A percentile compares a stretch with the other conserved stretches of the same genome.
Conservation (phyloP, 1,140 invertebrate species). For the Drosophila ficusphila region DNA sequence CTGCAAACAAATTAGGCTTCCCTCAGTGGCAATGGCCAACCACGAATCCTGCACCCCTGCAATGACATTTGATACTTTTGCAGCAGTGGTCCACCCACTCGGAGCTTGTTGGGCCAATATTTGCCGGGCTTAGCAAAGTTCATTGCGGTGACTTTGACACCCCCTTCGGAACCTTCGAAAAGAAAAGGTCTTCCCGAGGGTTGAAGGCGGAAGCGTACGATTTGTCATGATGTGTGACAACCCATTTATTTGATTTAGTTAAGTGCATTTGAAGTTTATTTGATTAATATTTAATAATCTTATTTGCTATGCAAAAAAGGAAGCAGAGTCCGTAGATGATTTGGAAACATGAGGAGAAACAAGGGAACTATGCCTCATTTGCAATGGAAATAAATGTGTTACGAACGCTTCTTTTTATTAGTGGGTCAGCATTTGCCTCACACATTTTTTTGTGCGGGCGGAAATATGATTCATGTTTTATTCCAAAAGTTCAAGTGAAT, state of each 20-base stretch:
- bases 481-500: conserved; percentile 48
- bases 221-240: conserved; percentile 66
- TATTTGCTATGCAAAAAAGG: conserved; percentile 24
- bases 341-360: background rate
- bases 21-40: conserved; percentile 56
- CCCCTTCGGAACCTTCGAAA: background rate
- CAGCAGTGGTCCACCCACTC: conserved; percentile 16
- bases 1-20: conserved; percentile 71
- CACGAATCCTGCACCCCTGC: conserved; percentile 55
- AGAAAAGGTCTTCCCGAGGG: background rate
- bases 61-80: conserved; percentile 63
- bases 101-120: conserved; percentile 68
- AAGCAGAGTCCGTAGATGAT: background rate
- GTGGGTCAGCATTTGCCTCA: conserved; percentile 32
- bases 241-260: conserved; percentile 59
- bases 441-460: conserved; percentile 20
- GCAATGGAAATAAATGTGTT: conserved; percentile 39
- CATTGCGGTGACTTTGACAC: conserved; percentile 63
- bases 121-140: conserved; percentile 65
- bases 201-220: conserved; percentile 36
- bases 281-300: conserved; percentile 53
- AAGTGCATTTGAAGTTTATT: conserved; percentile 50
- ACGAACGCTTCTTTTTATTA: conserved; percentile 26
- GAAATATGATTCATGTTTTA: conserved; percentile 53
- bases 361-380: conserved; percentile 40